A percentile compares a stretch with the other conserved stretches of the same genome.
phyloP scores from a whole-genome alignment of 1,140 invertebrate genomes.

The Trichonephila clavipes region DNA sequence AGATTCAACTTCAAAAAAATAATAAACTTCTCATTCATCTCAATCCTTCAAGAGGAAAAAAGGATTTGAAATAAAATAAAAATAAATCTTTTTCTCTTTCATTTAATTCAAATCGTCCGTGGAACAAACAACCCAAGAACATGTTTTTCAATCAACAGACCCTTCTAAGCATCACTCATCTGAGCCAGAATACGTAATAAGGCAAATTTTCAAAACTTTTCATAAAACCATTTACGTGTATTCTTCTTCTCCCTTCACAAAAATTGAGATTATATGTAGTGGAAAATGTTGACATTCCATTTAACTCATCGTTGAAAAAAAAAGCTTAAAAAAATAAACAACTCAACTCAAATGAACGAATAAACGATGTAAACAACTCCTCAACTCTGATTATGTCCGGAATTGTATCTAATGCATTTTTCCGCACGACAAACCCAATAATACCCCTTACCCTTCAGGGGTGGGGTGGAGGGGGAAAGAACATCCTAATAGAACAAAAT shows the following conservation, averaged over 20 bases:
- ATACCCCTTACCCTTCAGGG: slow-evolving; percentile 17
- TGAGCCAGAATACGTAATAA: background rate
- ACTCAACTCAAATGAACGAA: background rate
- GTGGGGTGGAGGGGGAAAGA: background rate
- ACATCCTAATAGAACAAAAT: slow-evolving; percentile 46
- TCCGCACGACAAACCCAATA: slow-evolving; percentile 60
- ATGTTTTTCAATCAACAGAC: background rate
- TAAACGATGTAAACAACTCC: slow-evolving; percentile 1
- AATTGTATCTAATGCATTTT: slow-evolving; percentile 59
- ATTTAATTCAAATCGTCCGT: background rate
- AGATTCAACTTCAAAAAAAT: background rate
- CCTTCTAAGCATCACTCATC: background rate
- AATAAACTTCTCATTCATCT: background rate
- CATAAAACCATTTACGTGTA: background rate
- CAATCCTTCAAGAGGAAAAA: background rate
- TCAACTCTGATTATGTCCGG: background rate
- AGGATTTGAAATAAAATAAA: background rate
- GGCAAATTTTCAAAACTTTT: background rate
- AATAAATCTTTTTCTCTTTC: background rate
- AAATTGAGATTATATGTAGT: background rate
- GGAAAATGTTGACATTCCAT: background rate
- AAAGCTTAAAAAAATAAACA: background rate
- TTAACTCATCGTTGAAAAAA: background rate
- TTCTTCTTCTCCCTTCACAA: no score
- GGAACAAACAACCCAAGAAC: background rate